phyloP scores from a whole-genome alignment of 1,140 invertebrate genomes.

The Drosophila biarmipes region DNA sequence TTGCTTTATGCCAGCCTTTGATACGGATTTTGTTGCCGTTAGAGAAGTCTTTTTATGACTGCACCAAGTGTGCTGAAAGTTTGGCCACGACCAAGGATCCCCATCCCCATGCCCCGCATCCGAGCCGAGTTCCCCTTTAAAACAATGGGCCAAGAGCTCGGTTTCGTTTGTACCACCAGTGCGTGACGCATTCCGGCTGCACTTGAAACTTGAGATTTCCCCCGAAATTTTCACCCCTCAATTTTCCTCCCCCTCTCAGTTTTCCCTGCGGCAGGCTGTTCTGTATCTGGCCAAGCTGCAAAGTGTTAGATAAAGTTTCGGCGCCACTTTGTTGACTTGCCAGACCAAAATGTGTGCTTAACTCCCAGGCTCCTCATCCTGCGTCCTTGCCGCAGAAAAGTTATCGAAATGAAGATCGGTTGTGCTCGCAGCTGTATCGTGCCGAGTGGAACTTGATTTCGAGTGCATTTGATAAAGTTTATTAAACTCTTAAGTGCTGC shows the following conservation, averaged over 20 bases:
- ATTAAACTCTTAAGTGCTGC: conserved; percentile 46
- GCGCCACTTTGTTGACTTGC: conserved; percentile 76
- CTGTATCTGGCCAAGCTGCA: conserved; percentile 59
- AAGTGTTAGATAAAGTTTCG: conserved; percentile 77
- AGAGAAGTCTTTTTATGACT: conserved; percentile 71
- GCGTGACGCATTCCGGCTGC: conserved; percentile 74
- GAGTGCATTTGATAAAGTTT: conserved; percentile 51
- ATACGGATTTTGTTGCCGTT: conserved; percentile 57
- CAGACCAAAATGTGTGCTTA: conserved; percentile 67
- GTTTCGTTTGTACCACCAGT: conserved; percentile 51
- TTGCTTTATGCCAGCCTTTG: conserved; percentile 67
- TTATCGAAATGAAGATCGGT: conserved; percentile 53
- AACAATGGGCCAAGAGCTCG: conserved; percentile 49
- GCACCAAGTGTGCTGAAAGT: conserved; percentile 76
- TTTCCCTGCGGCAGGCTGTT: conserved; percentile 16
- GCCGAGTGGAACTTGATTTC: conserved; percentile 45
- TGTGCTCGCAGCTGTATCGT: conserved; percentile 37
- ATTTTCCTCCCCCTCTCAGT: not conserved
- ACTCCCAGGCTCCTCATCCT: conserved; percentile 22
- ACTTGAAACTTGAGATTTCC: conserved; percentile 66
- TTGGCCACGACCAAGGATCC: conserved; percentile 25
- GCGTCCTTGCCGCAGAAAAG: conserved; percentile 19
- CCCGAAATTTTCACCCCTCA: not conserved
- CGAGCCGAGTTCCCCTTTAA: conserved; percentile 13
- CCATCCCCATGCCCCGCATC: no score